Percentiles rank a stretch among this genome's conserved stretches.
phyloP scores from a whole-genome alignment of 1,140 invertebrate species.

The Drosophila oshimai region DNA sequence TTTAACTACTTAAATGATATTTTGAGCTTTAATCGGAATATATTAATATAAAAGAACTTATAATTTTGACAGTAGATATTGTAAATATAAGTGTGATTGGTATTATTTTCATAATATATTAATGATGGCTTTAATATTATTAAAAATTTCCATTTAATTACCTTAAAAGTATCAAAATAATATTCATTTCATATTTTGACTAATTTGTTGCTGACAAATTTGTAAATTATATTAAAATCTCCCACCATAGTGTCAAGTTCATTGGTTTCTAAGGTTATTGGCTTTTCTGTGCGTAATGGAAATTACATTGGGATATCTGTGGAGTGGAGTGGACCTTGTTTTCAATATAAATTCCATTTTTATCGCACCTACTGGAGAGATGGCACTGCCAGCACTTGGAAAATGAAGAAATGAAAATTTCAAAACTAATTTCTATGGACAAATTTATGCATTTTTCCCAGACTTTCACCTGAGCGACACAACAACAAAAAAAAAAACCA shows the following conservation, averaged over 20 bases:
- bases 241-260: neutral
- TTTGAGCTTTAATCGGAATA: too few relatives aligned
- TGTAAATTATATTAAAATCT: neutral
- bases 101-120: too few relatives aligned
- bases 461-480: conserved; percentile 58
- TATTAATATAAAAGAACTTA: too few relatives aligned
- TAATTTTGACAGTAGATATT: too few relatives aligned
- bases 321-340: conserved; percentile 22
- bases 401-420: conserved; percentile 22
- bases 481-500: too few relatives aligned
- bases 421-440: conserved; percentile 45
- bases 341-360: conserved; percentile 21
- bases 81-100: too few relatives aligned
- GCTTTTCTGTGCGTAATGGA: neutral
- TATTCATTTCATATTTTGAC: too few relatives aligned
- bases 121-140: too few relatives aligned
- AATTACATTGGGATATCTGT: conserved; percentile 4
- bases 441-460: conserved; percentile 53
- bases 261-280: conserved; percentile 9
- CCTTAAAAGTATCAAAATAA: too few relatives aligned
- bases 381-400: conserved; percentile 21
- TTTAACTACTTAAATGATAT: too few relatives aligned
- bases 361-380: neutral
- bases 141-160: too few relatives aligned
- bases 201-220: too few relatives aligned